Base-by-base conservation (phyloP, 1,140 invertebrate species). In the Trissolcus basalis region DNA sequence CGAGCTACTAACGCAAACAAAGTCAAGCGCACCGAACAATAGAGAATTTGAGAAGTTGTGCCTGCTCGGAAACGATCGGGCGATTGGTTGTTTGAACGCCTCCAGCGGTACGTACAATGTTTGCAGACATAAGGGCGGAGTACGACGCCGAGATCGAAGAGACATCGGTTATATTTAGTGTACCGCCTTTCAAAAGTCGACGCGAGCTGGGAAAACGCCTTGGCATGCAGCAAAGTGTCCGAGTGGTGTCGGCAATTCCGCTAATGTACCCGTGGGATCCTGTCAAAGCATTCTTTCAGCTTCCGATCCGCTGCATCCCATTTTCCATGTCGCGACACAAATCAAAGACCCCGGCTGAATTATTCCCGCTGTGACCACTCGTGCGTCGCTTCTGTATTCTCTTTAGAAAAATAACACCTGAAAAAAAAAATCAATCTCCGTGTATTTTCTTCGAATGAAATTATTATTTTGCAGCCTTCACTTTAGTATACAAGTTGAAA, bases 251-350 rank as follows among this genome's bases (percentile, higher is more conserved):
- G 76, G 81, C 83, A 82, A 87, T 87, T 79, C 80, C 82, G 70
- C 82, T 88, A 87, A 87, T 86, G 85, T 86, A 87, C 84, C 87
- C 85, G 81, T 83, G 87, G 85, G 84, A 83, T 81, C 81, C 50
- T 63, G 83, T 87, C 85, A 87, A 86, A 87, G 85, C 82, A 76
- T 83, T 61, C 82, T 72, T 64, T 59, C 41, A 47, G 6, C 71
- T 79, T 79, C 70, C 70, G 55, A 70, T 78, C 78, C 80, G 61
- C 63, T 69, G 79, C 80, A 81, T 74, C 77, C 64, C 76, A 85
- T 81, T 83, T 82, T 85, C 54, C 58, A 60, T 80, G 64, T 48
- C 13, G 48, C 55, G 32, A 49, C 9, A 12, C 12, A 45, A 70
- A 70, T 70, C 73, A 76, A 76, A 76, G 65, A 70, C 48, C 14